Evolutionary conservation across 2,113 vertebrate genomes (phyloP), one percentile per base, ranked within the genome.

Genomic region (Dicerorhinus sumatrensis): DNA sequence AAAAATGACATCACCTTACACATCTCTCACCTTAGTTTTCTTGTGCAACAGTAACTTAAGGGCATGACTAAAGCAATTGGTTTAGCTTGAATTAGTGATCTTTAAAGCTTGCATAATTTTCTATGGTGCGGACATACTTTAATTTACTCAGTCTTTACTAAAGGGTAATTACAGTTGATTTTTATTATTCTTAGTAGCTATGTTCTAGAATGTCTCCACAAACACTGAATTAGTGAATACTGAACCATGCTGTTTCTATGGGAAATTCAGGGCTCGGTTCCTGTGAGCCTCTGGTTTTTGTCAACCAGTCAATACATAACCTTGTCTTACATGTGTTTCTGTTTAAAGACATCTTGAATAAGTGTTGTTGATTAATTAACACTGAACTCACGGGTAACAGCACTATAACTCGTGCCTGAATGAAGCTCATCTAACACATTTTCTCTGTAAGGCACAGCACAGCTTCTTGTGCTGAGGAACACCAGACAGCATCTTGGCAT

Each of bases 281-380:
- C 2, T 46, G 27, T 0, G 33, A 82, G 25, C 9, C 27, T 73
- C n/a, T n/a, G 46, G 33, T 46, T n/a, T 17, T 39, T 6, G 42
- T 39, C 20, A 31, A 14, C 20, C 27, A 6, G 16, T 27, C 12
- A 1, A 0, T 10, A 33, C 27, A 11, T 33, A 70, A 42, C 16
- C 27, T 51, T 20, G 31, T 16, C 31, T 25, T 25, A 29, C 12
- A 20, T n/a, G 39, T 29, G 46, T 51, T 46, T 56, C 56, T 48
- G 76, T 16, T 25, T 60, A 42, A 33, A 70, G 39, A 31, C 17
- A 2, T 3, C 51, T 29, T 39, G 42, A 42, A 5, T 29, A 5
- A 0, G 5, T 6, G 33, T 3, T 7, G 4, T 7, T 8, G 48
- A 14, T 10, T 29, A 42, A 11, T 11, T 21, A 16, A n/a, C 42